Conservation (phyloP, 2,113 vertebrate genomes). For the Colinus virginianus region DNA sequence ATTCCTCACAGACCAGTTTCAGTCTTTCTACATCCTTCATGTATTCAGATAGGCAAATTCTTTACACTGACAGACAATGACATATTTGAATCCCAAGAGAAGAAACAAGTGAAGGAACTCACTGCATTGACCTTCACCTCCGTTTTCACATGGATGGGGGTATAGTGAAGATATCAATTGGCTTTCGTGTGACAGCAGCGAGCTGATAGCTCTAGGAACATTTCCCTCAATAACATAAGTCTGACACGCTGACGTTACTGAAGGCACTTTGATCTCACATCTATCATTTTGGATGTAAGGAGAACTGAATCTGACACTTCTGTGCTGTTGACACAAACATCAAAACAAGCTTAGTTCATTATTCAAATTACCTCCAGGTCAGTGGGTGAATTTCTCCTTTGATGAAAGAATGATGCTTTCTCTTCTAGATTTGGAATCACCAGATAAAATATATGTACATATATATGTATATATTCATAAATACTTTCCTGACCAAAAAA, state of each 20-base stretch:
- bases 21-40: not conserved
- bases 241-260: conserved; percentile 18
- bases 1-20: not conserved
- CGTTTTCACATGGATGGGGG: not conserved
- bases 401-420: conserved; percentile 5
- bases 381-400: conserved; percentile 43
- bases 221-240: not conserved
- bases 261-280: conserved; percentile 43
- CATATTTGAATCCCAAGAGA: not conserved
- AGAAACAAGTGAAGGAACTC: not conserved
- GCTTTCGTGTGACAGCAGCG: not conserved
- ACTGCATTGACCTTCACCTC: not conserved
- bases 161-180: not conserved
- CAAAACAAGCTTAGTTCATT: conserved; percentile 40
- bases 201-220: not conserved
- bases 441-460: not conserved
- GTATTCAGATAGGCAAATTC: not conserved
- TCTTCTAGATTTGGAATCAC: not conserved
- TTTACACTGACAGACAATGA: not conserved
- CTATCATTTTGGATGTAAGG: not conserved
- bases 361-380: conserved; percentile 58
- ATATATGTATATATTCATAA: conserved; percentile 3
- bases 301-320: conserved; percentile 12
- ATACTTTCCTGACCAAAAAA: not conserved
- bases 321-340: conserved; percentile 33